Percentiles rank a stretch among this genome's conserved stretches.
These are phyloP conservation scores for Sebastes fasciatus DNA, from an alignment of 2,113 vertebrate species.

Conservation along the genomic window DNA sequence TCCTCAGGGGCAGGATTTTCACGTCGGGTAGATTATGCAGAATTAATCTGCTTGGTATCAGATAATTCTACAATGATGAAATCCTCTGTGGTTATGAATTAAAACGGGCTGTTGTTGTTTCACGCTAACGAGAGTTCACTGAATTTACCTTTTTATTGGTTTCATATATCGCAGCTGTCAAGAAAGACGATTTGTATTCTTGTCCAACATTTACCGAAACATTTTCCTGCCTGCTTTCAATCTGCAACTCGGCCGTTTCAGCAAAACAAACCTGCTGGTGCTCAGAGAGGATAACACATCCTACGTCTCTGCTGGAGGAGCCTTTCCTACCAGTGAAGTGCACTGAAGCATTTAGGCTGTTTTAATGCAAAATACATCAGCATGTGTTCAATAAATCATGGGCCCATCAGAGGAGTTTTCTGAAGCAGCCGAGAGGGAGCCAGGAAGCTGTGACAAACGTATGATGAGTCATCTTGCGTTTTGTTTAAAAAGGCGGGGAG, in stretches of 20 bases:
- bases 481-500: conserved; percentile 12
- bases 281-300: conserved; percentile 28
- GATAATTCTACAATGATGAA: conserved; percentile 76
- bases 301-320: conserved; percentile 44
- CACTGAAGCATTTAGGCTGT: conserved; percentile 43
- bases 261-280: conserved; percentile 38
- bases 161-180: not conserved
- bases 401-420: conserved; percentile 40
- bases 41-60: conserved; percentile 79
- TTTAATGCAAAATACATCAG: conserved; percentile 60
- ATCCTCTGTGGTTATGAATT: conserved; percentile 73
- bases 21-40: conserved; percentile 74
- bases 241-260: not conserved
- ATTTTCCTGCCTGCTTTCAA: conserved; percentile 7
- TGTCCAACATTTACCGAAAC: conserved; percentile 22
- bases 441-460: conserved; percentile 50
- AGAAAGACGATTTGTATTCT: conserved; percentile 10
- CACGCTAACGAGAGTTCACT: not conserved
- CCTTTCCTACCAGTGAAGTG: conserved; percentile 7
- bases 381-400: conserved; percentile 64
- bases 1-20: conserved; percentile 72
- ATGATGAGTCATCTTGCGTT: conserved; percentile 62
- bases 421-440: conserved; percentile 30
- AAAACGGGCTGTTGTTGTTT: conserved; percentile 55
- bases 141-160: conserved; percentile 19